Evolutionary conservation across 2,888 invertebrate genomes (phyloP), one percentile per base, ranked within the genome.

Genomic region (Polydrusus pterygomalis): DNA sequence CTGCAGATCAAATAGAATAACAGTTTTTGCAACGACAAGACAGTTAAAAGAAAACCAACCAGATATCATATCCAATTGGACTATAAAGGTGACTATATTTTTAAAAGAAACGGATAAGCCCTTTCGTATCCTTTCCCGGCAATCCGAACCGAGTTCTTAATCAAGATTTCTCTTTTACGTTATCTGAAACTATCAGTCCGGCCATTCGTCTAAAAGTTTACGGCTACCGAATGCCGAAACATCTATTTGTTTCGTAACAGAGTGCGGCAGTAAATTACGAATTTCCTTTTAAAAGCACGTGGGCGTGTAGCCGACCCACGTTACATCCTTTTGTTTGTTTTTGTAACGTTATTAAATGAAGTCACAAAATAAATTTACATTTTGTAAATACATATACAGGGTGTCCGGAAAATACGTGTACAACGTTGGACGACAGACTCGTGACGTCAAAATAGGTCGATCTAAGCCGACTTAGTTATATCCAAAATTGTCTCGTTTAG

Each of bases 151-250:
- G 17, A 5, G 18, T 38, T n/a, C 15, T 60, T 17, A 60, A 60
- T 60, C 38, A 60, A 38, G 58, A 38, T 60, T 60, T 60, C 47
- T 15, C 34, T 30, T 34, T 56, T 56, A 34, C 15, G 56, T 56
- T 56, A 56, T 56, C 56, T 34, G 15, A 15, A 56, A 34, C 56
- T 15, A 56, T 54, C 54, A 20, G 11, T 25, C 25, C n/a, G 13
- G 11, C 54, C 25, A 54, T 25, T 25, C 54, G 54, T 54, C 54
- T 54, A 25, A 54, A 54, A 54, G 54, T 54, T 54, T 54, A 54
- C 54, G 54, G 54, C 54, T 25, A 10, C 20, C 25, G 18, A 20
- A 25, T 17, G 25, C 25, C 20, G 25, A 54, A 54, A 54, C 54
- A 25, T 43, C 43, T 43, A 43, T 54, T 54, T 54, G 25, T 54